Evolutionary conservation across 2,797 vertebrate species (phyloP).

Genomic region (Choloepus didactylus): DNA sequence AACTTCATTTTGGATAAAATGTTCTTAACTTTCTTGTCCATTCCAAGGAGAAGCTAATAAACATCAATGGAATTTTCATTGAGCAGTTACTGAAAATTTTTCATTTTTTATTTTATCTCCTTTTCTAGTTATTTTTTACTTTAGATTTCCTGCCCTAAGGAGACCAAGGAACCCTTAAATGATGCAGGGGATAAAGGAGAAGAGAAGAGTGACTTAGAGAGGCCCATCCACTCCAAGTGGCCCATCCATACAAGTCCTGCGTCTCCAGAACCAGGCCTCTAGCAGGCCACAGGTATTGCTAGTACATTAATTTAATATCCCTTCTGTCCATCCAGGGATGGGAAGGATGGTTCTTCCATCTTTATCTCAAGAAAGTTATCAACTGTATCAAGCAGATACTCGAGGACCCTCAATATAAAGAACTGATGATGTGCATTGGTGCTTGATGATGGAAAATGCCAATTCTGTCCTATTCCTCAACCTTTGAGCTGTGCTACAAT

Average conservation of each 20-base stretch:
- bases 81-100: conserved; percentile 77
- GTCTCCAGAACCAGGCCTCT: background rate
- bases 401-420: background rate
- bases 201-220: background rate
- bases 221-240: background rate
- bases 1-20: background rate
- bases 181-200: background rate
- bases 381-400: background rate
- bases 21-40: background rate
- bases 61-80: conserved; percentile 80
- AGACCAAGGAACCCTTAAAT: background rate
- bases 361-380: background rate
- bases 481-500: background rate
- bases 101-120: conserved; percentile 81
- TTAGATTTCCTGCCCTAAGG: conserved; percentile 47
- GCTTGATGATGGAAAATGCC: background rate
- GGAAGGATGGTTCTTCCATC: background rate
- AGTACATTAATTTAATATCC: background rate
- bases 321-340: background rate
- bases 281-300: background rate
- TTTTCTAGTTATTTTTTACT: conserved; percentile 82
- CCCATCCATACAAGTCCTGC: background rate
- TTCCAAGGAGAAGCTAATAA: background rate
- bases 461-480: background rate
- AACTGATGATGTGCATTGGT: background rate